Evolutionary conservation across 2,113 vertebrate genomes (phyloP).

Genomic region (Nothocercus nigrocapillus): DNA sequence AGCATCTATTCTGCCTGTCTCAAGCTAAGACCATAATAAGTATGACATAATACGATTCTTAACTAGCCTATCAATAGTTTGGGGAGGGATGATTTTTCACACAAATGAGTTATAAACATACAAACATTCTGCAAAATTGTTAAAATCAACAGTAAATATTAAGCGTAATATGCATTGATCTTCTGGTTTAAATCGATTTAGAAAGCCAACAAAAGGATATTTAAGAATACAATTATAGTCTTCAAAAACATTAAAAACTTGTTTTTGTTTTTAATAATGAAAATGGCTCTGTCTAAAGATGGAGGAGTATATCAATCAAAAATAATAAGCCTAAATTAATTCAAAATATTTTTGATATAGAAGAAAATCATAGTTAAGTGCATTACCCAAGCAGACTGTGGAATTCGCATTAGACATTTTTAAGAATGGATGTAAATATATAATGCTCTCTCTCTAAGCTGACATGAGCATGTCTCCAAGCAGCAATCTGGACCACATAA

Average conservation of each 20-base stretch:
- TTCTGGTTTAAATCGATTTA: background rate
- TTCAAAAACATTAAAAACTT: background rate
- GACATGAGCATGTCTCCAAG: background rate
- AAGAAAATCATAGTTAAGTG: background rate
- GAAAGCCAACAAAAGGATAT: background rate
- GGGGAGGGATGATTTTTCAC: background rate
- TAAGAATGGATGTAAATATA: background rate
- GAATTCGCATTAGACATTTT: background rate
- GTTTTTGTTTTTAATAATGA: background rate
- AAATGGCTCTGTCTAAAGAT: background rate
- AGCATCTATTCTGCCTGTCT: background rate
- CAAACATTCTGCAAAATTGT: background rate
- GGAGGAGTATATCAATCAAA: background rate
- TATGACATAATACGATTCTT: background rate
- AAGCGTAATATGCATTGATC: background rate
- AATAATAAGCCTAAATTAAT: background rate
- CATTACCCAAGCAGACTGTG: background rate
- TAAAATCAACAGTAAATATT: background rate
- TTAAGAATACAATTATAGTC: background rate
- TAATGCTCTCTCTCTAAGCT: background rate
- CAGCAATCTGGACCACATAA: background rate
- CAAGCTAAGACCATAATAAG: background rate
- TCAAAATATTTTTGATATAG: background rate
- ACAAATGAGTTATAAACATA: background rate
- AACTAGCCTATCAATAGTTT: background rate